A percentile compares a stretch with the other conserved stretches of the same genome.
These are phyloP conservation scores for Drosophila infuscata DNA, from an alignment of 2,888 invertebrate species.

Conservation along the genomic window DNA sequence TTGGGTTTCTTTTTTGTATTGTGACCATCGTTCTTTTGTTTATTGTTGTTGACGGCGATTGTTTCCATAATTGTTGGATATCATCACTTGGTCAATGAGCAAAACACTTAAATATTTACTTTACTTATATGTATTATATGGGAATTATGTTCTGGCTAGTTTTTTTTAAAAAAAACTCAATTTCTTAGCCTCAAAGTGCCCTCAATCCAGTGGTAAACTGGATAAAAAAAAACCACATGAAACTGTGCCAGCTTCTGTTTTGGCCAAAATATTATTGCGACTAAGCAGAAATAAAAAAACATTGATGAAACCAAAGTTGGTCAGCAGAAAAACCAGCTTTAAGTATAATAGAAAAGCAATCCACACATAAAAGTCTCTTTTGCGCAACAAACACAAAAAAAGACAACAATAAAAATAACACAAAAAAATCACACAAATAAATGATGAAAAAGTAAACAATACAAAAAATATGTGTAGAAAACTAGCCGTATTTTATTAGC, in stretches of 20 bases:
- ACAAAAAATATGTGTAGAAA: neutral
- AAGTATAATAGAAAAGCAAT: conserved; percentile 20
- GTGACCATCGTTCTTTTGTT: conserved; percentile 44
- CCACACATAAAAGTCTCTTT: conserved; percentile 8
- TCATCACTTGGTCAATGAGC: conserved; percentile 24
- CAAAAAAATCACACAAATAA: conserved; percentile 5
- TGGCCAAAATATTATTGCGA: conserved; percentile 20
- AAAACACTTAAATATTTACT: conserved; percentile 16
- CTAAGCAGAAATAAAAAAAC: conserved; percentile 4
- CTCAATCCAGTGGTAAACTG: conserved; percentile 14
- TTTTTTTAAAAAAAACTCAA: neutral
- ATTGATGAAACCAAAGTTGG: conserved; percentile 28
- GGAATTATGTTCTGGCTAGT: neutral
- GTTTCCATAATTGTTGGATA: conserved; percentile 7
- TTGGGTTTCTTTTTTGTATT: conserved; percentile 13
- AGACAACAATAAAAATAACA: conserved; percentile 13
- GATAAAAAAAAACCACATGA: neutral
- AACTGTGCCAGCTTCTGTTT: conserved; percentile 42
- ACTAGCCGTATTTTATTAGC: conserved; percentile 2
- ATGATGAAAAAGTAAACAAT: conserved; percentile 1
- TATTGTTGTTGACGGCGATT: conserved; percentile 28
- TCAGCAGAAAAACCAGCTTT: conserved; percentile 21
- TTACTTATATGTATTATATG: neutral
- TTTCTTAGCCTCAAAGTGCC: conserved; percentile 5
- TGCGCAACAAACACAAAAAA: conserved; percentile 15